These are phyloP conservation scores for Pandemis corylana DNA, from an alignment of 2,888 invertebrate genomes.

Conservation along the genomic window DNA sequence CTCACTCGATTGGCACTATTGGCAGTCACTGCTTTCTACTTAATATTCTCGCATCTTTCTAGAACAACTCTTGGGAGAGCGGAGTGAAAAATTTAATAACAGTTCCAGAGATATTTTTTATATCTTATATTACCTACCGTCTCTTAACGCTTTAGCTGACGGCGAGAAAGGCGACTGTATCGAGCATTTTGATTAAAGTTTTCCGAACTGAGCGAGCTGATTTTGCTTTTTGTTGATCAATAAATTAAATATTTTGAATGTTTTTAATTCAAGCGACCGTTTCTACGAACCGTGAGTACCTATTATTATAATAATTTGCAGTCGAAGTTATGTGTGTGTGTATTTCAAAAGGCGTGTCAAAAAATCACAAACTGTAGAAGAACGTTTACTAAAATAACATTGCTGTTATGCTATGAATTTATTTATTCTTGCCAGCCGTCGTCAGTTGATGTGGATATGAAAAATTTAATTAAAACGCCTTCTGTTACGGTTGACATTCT, in stretches of 20 bases:
- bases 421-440: conserved; percentile 13
- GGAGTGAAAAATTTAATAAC: conserved; percentile 51
- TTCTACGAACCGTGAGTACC: too few relatives aligned
- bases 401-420: neutral
- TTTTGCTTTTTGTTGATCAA: neutral
- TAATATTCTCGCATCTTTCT: conserved; percentile 56
- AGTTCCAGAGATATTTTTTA: conserved; percentile 44
- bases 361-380: neutral
- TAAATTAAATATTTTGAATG: neutral
- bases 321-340: neutral
- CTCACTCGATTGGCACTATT: conserved; percentile 45
- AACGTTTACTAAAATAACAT: neutral
- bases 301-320: neutral
- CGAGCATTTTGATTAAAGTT: conserved; percentile 5
- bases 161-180: conserved; percentile 9
- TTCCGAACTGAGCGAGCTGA: neutral
- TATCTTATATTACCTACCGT: conserved; percentile 49
- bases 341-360: neutral
- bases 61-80: conserved; percentile 46
- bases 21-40: conserved; percentile 48
- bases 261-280: too few relatives aligned
- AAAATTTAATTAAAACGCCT: conserved; percentile 55
- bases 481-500: conserved; percentile 39
- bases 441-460: conserved; percentile 56
- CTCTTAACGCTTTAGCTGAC: conserved; percentile 31